Conservation (phyloP, 2,113 vertebrate species). For the Phoxinus phoxinus region DNA sequence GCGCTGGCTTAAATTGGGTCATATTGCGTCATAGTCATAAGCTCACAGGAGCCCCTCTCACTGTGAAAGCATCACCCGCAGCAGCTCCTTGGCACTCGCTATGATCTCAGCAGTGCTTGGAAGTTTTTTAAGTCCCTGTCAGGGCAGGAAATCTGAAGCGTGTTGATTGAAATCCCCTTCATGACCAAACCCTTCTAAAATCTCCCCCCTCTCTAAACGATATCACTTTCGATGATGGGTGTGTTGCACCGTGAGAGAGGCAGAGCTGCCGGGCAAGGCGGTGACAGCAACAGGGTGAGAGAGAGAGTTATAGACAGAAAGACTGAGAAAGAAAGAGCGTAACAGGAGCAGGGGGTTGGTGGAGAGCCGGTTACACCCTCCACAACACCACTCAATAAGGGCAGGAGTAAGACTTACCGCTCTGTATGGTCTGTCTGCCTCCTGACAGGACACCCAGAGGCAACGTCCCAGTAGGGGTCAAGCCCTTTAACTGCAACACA, state of each 20-base stretch:
- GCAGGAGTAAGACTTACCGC: constrained; percentile 78
- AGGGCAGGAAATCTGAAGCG: background rate
- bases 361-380: background rate
- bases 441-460: constrained; percentile 94
- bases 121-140: background rate
- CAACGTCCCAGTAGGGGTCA: constrained; percentile 94
- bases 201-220: background rate
- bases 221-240: constrained; percentile 5
- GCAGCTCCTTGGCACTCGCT: constrained; percentile 9
- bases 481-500: constrained; percentile 93
- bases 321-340: background rate
- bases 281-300: background rate
- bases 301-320: background rate
- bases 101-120: constrained; percentile 11
- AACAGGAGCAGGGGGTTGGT: constrained; percentile 7
- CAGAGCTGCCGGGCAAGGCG: background rate
- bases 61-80: constrained; percentile 19
- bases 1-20: constrained; percentile 46
- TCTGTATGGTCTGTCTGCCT: constrained; percentile 90
- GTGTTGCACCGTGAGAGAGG: constrained; percentile 6
- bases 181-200: background rate
- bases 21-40: constrained; percentile 34
- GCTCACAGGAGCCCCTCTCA: constrained; percentile 15
- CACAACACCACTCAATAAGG: background rate
- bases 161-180: constrained; percentile 11